Evolutionary conservation across 2,888 invertebrate genomes (phyloP).

Genomic region (Papilio elwesi): DNA sequence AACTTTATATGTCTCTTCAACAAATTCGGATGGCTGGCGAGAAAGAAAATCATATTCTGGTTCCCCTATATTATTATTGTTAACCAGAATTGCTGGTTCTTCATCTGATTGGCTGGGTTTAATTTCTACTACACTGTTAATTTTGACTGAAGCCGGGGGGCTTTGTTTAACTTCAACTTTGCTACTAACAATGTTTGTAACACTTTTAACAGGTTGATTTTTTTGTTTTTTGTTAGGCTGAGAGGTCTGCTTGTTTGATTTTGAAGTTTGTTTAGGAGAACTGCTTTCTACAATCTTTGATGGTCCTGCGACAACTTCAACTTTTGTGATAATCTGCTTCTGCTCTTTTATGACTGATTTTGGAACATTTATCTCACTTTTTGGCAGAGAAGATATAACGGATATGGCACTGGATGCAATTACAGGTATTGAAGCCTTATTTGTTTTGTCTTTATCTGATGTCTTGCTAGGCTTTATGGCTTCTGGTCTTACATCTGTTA

Average conservation of each 20-base stretch:
- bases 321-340: constrained; percentile 79
- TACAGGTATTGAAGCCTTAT: constrained; percentile 67
- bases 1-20: constrained; percentile 93
- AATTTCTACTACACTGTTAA: constrained; percentile 84
- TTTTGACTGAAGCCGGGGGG: constrained; percentile 63
- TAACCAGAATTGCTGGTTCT: constrained; percentile 85
- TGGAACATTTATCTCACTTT: constrained; percentile 73
- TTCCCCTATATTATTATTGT: constrained; percentile 90
- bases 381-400: constrained; percentile 69
- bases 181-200: constrained; percentile 73
- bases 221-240: constrained; percentile 65
- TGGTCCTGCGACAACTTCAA: constrained; percentile 83
- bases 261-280: constrained; percentile 61
- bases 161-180: constrained; percentile 81
- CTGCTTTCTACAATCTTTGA: constrained; percentile 75
- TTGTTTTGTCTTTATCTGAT: constrained; percentile 68
- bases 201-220: constrained; percentile 66
- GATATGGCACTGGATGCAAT: constrained; percentile 72
- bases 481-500: constrained; percentile 71
- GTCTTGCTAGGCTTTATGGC: constrained; percentile 78
- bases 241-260: constrained; percentile 62
- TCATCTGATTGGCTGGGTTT: constrained; percentile 74
- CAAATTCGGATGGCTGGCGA: constrained; percentile 92
- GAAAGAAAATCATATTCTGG: constrained; percentile 94
- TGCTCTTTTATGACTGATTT: constrained; percentile 78